These are phyloP conservation scores for Drosophila prosaltans DNA, from an alignment of 1,140 invertebrate genomes.

Conservation along the genomic window DNA sequence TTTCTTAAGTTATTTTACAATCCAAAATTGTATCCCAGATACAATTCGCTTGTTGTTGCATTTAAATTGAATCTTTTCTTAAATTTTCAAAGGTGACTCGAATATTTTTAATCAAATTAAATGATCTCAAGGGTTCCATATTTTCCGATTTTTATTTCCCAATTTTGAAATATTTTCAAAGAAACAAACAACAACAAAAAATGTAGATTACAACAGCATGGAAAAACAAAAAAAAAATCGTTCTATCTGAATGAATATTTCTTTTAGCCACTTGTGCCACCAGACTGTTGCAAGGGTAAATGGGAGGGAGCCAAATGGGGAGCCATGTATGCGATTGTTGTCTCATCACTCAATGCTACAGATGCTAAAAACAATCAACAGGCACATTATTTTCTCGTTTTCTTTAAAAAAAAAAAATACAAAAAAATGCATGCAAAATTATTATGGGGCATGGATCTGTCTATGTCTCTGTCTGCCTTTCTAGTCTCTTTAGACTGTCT, in stretches of 20 bases:
- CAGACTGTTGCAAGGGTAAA: not conserved
- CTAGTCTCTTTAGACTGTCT: not conserved
- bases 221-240: not conserved
- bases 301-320: slow-evolving; percentile 7
- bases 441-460: slow-evolving; percentile 34
- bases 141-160: not conserved
- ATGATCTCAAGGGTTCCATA: slow-evolving; percentile 11
- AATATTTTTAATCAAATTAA: not conserved
- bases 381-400: slow-evolving; percentile 50
- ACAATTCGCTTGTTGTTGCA: not conserved
- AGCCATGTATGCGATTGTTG: slow-evolving; percentile 57
- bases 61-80: not conserved
- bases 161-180: not conserved
- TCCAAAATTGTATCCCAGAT: slow-evolving; percentile 27
- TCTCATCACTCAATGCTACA: slow-evolving; percentile 74
- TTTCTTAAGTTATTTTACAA: too few species aligned
- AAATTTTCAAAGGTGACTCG: not conserved
- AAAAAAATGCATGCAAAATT: slow-evolving; percentile 64
- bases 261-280: slow-evolving; percentile 20
- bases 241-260: slow-evolving; percentile 24
- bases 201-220: not conserved
- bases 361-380: slow-evolving; percentile 76
- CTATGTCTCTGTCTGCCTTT: slow-evolving; percentile 17
- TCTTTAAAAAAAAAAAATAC: slow-evolving; percentile 2
- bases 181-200: not conserved